These are phyloP conservation scores for Myotis myotis DNA, from an alignment of 2,797 vertebrate species.

Conservation along the genomic window DNA sequence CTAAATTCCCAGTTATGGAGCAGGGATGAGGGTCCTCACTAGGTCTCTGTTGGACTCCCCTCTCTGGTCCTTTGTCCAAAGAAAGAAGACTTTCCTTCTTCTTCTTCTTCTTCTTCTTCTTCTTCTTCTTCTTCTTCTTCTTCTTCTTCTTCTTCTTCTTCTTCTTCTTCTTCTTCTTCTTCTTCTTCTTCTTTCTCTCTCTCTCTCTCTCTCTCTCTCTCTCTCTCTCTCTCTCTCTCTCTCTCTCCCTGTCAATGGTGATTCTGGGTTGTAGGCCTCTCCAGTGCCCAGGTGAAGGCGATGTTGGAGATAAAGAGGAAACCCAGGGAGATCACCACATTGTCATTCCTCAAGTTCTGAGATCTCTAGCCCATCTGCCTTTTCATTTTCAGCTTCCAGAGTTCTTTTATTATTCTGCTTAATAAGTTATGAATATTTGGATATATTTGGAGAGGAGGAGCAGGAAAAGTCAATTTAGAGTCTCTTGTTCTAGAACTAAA, in stretches of 20 bases:
- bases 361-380: background rate
- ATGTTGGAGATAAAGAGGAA: background rate
- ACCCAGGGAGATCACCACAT: background rate
- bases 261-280: background rate
- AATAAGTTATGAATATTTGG: constrained; percentile 57
- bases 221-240: background rate
- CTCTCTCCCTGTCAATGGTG: background rate
- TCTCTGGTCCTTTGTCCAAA: background rate
- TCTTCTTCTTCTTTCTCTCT: background rate
- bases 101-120: no score
- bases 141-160: no score
- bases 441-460: constrained; percentile 59
- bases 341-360: background rate
- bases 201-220: background rate
- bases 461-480: background rate
- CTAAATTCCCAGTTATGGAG: background rate
- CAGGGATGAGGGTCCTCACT: background rate
- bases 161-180: no score
- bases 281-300: background rate
- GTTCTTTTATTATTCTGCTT: constrained; percentile 4
- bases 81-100: background rate
- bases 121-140: no score
- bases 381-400: background rate
- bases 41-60: background rate
- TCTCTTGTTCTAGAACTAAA: constrained; percentile 64